A percentile compares a stretch with the other conserved stretches of the same genome.
Conservation (phyloP, 2,888 invertebrate species). For the Conistra vaccinii region DNA sequence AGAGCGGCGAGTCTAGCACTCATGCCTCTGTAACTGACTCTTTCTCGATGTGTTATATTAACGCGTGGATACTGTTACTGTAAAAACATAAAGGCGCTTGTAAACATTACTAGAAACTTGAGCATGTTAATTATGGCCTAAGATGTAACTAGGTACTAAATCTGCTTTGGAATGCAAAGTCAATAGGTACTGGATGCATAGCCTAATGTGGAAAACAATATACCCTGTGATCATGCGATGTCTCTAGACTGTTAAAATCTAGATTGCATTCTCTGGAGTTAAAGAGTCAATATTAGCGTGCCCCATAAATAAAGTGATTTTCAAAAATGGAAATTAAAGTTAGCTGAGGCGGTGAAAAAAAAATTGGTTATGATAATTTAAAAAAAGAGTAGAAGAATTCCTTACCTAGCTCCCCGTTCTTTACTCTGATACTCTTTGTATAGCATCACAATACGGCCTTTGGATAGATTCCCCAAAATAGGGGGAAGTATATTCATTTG, state of each 20-base stretch:
- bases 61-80: not conserved
- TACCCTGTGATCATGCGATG: not conserved
- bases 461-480: constrained; percentile 90
- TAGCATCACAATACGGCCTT: constrained; percentile 91
- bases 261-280: not conserved
- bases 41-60: not conserved
- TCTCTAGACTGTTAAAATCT: not conserved
- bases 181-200: not conserved
- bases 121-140: not conserved
- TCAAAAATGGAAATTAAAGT: not conserved
- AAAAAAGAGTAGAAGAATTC: not conserved
- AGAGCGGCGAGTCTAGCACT: not conserved
- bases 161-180: constrained; percentile 2
- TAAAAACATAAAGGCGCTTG: not conserved
- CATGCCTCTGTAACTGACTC: not conserved
- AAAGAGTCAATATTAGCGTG: not conserved
- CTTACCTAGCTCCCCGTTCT: constrained; percentile 83
- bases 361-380: not conserved
- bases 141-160: not conserved
- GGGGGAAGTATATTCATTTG: constrained; percentile 91
- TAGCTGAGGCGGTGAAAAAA: not conserved
- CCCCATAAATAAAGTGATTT: not conserved
- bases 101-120: not conserved
- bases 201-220: not conserved
- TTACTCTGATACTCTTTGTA: constrained; percentile 90